A percentile compares a stretch with the other conserved stretches of the same genome.
Conservation (phyloP, 2,113 vertebrate species). For the Ibidorhyncha struthersii region DNA sequence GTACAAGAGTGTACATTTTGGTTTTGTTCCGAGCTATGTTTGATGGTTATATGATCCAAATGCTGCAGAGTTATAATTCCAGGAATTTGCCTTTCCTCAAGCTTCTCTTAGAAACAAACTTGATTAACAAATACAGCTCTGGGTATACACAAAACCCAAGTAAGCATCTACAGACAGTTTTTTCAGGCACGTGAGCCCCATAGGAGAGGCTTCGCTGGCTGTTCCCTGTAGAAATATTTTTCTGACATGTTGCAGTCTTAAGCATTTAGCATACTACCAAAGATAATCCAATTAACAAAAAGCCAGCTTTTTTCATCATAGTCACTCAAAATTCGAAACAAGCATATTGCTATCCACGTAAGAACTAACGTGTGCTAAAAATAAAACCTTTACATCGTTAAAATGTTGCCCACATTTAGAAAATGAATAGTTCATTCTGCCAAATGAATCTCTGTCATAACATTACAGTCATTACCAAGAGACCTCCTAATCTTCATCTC, state of each 20-base stretch:
- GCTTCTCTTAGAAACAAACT: neutral
- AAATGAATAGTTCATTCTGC: neutral
- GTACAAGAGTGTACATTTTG: neutral
- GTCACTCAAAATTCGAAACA: neutral
- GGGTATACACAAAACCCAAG: neutral
- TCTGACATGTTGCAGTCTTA: neutral
- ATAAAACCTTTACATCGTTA: neutral
- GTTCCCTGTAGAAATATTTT: neutral
- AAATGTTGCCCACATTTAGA: neutral
- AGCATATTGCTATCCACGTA: neutral
- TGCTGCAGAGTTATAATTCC: neutral
- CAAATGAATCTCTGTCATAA: neutral
- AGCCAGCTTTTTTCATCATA: neutral
- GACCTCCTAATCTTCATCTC: neutral
- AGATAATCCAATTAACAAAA: neutral
- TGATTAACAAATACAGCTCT: neutral
- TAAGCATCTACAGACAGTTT: neutral
- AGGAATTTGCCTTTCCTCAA: neutral
- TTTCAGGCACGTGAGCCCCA: neutral
- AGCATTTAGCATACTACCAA: neutral
- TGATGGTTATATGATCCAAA: neutral
- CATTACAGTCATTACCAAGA: neutral
- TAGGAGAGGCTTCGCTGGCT: neutral
- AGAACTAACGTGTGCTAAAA: neutral
- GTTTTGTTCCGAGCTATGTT: neutral